A percentile compares a stretch with the other conserved stretches of the same genome.
These are phyloP conservation scores for Heliothis subflexa DNA, from an alignment of 1,140 invertebrate species.

Conservation along the genomic window DNA sequence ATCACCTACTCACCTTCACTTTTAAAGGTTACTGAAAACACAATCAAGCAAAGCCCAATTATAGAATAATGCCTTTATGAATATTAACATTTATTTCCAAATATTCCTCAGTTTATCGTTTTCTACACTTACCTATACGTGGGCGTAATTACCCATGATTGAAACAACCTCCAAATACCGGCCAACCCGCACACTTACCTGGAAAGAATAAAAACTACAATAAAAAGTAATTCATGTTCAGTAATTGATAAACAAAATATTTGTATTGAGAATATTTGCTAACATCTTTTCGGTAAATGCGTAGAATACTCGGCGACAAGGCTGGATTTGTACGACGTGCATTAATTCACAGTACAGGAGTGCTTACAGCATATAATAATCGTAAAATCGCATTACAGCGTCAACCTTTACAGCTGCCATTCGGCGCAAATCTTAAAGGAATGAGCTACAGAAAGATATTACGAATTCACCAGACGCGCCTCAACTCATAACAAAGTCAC, in stretches of 20 bases:
- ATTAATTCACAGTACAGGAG: conserved; percentile 51
- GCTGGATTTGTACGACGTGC: conserved; percentile 26
- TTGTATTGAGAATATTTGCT: conserved; percentile 29
- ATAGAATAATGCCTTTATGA: conserved; percentile 58
- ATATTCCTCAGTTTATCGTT: conserved; percentile 34
- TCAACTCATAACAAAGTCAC: conserved; percentile 70
- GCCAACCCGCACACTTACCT: conserved; percentile 62
- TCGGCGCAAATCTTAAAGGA: conserved; percentile 62
- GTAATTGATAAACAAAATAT: conserved; percentile 43
- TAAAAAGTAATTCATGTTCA: conserved; percentile 68
- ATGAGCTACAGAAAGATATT: conserved; percentile 57
- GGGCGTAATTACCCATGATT: conserved; percentile 33
- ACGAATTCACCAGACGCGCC: conserved; percentile 61
- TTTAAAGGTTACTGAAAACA: conserved; percentile 59
- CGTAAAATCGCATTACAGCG: conserved; percentile 58
- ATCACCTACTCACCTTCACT: conserved; percentile 53
- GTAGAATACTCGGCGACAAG: conserved; percentile 15
- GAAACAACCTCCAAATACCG: conserved; percentile 45
- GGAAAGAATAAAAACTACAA: conserved; percentile 69
- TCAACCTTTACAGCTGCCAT: conserved; percentile 54
- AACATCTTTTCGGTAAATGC: conserved; percentile 8
- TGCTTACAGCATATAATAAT: conserved; percentile 53
- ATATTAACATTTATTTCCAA: conserved; percentile 55
- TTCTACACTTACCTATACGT: conserved; percentile 47
- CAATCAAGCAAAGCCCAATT: conserved; percentile 56